phyloP scores from a whole-genome alignment of 2,888 invertebrate genomes.

The Tetragonula carbonaria region DNA sequence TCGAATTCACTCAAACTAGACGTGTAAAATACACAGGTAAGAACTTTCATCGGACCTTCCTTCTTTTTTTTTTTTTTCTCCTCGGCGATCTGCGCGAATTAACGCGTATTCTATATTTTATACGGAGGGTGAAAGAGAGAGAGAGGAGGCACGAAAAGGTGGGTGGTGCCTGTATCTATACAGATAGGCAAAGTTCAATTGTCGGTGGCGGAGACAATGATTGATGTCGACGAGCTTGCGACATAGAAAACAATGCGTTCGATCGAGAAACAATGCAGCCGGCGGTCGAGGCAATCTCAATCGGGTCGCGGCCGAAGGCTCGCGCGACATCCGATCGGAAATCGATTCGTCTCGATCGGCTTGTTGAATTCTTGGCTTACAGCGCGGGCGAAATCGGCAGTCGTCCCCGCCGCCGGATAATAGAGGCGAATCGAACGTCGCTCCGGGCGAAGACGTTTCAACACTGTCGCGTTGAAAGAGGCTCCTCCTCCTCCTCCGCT shows the following conservation, averaged over 20 bases:
- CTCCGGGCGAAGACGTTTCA: slow-evolving; percentile 48
- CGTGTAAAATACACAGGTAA: too few species aligned
- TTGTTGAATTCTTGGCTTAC: slow-evolving; percentile 57
- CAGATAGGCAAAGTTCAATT: slow-evolving; percentile 31
- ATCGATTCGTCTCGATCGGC: slow-evolving; percentile 66
- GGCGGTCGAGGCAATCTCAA: slow-evolving; percentile 62
- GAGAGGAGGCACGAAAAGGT: neutral
- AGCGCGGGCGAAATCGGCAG: slow-evolving; percentile 32
- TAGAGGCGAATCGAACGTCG: slow-evolving; percentile 50
- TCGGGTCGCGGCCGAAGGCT: slow-evolving; percentile 54
- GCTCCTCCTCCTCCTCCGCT: neutral
- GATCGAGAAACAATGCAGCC: slow-evolving; percentile 71
- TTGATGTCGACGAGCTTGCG: slow-evolving; percentile 66
- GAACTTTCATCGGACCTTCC: too few species aligned
- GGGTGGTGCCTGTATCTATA: neutral
- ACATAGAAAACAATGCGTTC: slow-evolving; percentile 69
- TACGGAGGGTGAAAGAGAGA: neutral
- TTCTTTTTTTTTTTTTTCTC: too few species aligned
- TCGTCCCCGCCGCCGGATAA: slow-evolving; percentile 34
- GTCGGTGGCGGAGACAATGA: slow-evolving; percentile 62
- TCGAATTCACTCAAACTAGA: too few species aligned
- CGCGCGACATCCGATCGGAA: slow-evolving; percentile 69
- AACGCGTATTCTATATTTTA: slow-evolving; percentile 3
- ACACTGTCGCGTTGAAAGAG: neutral
- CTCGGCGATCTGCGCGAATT: neutral